phyloP scores from a whole-genome alignment of 2,113 vertebrate species.

The Lycaon pictus region DNA sequence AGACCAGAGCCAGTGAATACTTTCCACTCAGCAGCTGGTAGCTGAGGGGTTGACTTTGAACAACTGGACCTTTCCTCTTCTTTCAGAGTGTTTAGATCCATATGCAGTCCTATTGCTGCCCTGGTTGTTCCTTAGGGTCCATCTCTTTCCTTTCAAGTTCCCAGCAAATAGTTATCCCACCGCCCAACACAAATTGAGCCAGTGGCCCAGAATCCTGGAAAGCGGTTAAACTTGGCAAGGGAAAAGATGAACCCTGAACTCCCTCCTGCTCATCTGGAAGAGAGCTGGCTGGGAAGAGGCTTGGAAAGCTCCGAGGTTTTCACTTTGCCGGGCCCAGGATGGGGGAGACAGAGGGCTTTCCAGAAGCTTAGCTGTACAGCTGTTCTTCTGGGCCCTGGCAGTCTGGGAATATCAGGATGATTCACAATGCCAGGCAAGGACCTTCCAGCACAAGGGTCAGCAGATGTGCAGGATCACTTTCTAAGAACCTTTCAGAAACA shows the following conservation, averaged over 20 bases:
- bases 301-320: not conserved
- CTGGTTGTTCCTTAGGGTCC: not conserved
- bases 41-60: not conserved
- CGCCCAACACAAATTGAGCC: not conserved
- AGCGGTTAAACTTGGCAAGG: conserved; percentile 39
- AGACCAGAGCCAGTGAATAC: conserved; percentile 77
- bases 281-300: not conserved
- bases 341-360: not conserved
- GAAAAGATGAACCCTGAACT: not conserved
- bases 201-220: conserved; percentile 37
- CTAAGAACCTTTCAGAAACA: conserved; percentile 26
- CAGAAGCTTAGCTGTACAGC: not conserved
- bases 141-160: not conserved
- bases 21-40: not conserved
- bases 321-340: not conserved
- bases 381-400: not conserved
- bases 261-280: not conserved
- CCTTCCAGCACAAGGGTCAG: not conserved
- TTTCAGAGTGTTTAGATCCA: not conserved
- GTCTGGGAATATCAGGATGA: not conserved
- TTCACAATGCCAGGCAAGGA: not conserved
- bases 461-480: conserved; percentile 39
- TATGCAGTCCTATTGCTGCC: not conserved
- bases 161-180: not conserved
- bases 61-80: not conserved